Percentiles rank a stretch among this genome's conserved stretches.
Evolutionary conservation across 2,113 vertebrate species (phyloP).

Genomic region (Cyphomyrus discorhynchus): DNA sequence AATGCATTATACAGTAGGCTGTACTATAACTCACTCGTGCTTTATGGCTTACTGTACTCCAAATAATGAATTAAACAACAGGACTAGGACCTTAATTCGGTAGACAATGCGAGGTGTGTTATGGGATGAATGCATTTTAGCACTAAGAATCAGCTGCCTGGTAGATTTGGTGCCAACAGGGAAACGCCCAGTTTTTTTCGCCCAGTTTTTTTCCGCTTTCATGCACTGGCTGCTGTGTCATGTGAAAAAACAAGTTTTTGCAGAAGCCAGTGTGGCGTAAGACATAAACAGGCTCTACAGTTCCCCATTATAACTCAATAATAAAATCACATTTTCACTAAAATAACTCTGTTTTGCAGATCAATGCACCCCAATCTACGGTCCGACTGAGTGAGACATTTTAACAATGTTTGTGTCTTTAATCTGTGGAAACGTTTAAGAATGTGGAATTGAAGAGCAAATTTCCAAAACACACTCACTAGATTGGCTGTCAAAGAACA

Average conservation of each 20-base stretch:
- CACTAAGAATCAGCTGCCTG: not conserved
- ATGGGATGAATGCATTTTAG: not conserved
- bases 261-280: constrained; percentile 6
- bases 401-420: not conserved
- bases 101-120: not conserved
- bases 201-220: not conserved
- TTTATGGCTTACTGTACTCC: not conserved
- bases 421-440: not conserved
- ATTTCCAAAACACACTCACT: not conserved
- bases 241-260: not conserved
- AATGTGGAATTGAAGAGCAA: not conserved
- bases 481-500: too few relatives aligned
- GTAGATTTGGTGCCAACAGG: not conserved
- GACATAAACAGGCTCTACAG: not conserved
- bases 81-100: not conserved
- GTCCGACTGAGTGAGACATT: not conserved
- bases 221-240: not conserved
- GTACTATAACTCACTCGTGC: not conserved
- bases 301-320: not conserved
- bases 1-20: not conserved
- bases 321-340: not conserved
- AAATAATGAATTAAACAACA: not conserved
- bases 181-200: not conserved
- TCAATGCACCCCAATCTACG: not conserved
- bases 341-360: not conserved